Evolutionary conservation across 2,113 vertebrate species (phyloP), one percentile per base, ranked within the genome.

Genomic region (Dicerorhinus sumatrensis): DNA sequence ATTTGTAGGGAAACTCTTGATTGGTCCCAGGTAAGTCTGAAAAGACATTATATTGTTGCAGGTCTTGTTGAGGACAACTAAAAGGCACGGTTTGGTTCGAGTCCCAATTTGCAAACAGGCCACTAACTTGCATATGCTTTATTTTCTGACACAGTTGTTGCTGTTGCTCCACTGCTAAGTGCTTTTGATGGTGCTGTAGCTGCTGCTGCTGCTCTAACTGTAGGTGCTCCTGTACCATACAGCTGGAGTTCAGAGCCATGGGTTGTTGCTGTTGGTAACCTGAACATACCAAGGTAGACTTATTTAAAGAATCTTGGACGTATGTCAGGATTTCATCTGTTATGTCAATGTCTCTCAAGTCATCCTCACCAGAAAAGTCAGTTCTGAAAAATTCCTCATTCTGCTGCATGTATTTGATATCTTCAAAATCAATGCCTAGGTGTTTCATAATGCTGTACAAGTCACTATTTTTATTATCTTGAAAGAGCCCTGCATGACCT

Each of bases 321-420:
- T 99, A 99, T 0, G 98, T 98, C 92, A 99, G 97, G 93, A 99
- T 99, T 97, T 99, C 99, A 6, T 99, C 99, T 11, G 99, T 98
- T 95, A 99, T 93, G 72, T 99, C 99, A 0, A 99, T 97, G 81
- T 99, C 98, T 85, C 97, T 97, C 58, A 98, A 97, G 87, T 99
- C 98, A 89, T 98, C 98, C 67, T 97, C 84, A 39, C 97, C 94
- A 75, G 98, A 94, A 69, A 99, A 96, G 39, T 99, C 98, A 33
- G 97, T 91, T 97, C 98, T 98, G 89, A 99, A 99, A 98, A 99
- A 99, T 17, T 99, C 98, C 67, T 99, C 98, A 63, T 99, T 99
- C 95, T 99, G 98, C 72, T 99, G 99, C 97, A 99, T 98, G 70
- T 97, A 96, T 81, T 99, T 98, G 42, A 99, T 96, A 58, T 99